phyloP scores from a whole-genome alignment of 2,797 vertebrate species.

The Phrynocephalus vlangalii region DNA sequence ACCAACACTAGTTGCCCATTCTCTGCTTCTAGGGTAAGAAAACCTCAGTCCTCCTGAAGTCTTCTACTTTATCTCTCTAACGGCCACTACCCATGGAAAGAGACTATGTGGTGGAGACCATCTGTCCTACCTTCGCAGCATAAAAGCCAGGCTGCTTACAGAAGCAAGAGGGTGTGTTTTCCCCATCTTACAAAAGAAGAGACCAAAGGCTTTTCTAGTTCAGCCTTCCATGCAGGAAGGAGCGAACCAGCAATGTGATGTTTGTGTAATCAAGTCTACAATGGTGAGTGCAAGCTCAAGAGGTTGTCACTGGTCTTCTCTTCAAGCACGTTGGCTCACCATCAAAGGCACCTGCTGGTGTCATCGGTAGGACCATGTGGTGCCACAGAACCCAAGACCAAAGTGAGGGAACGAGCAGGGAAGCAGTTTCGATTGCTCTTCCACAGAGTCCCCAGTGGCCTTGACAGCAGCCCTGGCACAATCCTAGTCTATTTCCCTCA shows the following conservation, averaged over 20 bases:
- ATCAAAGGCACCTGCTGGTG: too few relatives aligned
- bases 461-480: too few relatives aligned
- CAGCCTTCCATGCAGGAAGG: too few relatives aligned
- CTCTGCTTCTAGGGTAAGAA: not conserved
- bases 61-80: not conserved
- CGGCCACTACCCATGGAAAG: not conserved
- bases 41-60: not conserved
- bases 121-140: too few relatives aligned
- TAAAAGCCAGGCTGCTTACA: not conserved
- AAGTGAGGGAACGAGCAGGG: not conserved
- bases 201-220: not conserved
- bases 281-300: not conserved
- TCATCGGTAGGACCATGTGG: not conserved
- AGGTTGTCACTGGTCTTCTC: not conserved
- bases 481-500: not conserved
- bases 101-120: not conserved
- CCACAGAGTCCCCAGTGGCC: not conserved
- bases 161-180: not conserved
- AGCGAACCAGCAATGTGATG: not conserved
- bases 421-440: not conserved
- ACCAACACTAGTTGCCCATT: not conserved
- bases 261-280: not conserved
- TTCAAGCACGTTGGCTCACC: too few relatives aligned
- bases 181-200: not conserved
- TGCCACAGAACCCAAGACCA: not conserved